These are phyloP conservation scores for Pelvicachromis taeniatus DNA, from an alignment of 2,113 vertebrate species.

Conservation along the genomic window DNA sequence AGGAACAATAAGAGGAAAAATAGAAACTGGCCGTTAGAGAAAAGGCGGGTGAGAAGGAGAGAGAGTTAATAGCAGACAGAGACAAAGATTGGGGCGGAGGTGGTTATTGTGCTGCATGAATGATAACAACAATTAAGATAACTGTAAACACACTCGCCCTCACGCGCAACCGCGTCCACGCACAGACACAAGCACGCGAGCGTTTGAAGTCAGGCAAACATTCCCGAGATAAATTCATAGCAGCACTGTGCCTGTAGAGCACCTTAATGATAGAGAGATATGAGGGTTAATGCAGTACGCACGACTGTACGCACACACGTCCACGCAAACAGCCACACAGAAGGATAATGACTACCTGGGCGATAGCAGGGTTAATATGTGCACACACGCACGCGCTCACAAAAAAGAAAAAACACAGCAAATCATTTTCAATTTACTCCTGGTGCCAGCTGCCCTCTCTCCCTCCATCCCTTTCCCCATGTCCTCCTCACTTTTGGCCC, in stretches of 20 bases:
- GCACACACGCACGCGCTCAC: constrained; percentile 20
- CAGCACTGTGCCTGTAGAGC: constrained; percentile 16
- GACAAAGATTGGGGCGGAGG: constrained; percentile 55
- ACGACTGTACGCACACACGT: constrained; percentile 9
- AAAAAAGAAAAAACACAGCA: constrained; percentile 41
- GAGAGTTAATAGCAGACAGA: constrained; percentile 58
- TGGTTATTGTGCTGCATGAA: constrained; percentile 69
- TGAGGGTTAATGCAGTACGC: constrained; percentile 42
- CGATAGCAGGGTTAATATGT: constrained; percentile 68
- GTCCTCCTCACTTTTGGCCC: constrained; percentile 44
- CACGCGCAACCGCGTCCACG: constrained; percentile 23
- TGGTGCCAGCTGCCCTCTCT: constrained; percentile 49
- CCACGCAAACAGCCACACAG: constrained; percentile 13
- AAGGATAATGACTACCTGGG: constrained; percentile 65
- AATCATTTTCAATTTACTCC: constrained; percentile 77
- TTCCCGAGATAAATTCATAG: constrained; percentile 30
- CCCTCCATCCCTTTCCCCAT: constrained; percentile 42
- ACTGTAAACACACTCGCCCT: constrained; percentile 60
- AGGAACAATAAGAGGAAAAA: constrained; percentile 55
- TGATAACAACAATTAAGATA: constrained; percentile 71
- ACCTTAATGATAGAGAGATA: constrained; percentile 48
- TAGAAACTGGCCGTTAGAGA: constrained; percentile 43
- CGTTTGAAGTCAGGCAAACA: neutral
- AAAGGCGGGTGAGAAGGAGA: constrained; percentile 20
- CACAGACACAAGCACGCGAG: constrained; percentile 14